phyloP scores from a whole-genome alignment of 1,140 invertebrate genomes.

The Semibalanus balanoides region DNA sequence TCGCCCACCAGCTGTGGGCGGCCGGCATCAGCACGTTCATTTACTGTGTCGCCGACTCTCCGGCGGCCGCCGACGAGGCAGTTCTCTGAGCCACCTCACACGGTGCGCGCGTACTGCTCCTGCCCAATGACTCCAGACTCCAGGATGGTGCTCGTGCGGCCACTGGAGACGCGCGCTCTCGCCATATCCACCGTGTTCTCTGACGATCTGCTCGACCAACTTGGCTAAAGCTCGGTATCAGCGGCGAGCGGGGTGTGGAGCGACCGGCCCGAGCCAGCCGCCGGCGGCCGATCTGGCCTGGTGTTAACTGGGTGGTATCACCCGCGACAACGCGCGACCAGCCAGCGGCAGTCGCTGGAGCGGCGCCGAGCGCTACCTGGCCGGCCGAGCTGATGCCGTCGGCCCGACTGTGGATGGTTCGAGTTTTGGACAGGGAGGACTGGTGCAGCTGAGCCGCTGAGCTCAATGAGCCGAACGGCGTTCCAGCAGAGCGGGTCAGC shows the following conservation, averaged over 20 bases:
- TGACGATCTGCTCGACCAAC: neutral
- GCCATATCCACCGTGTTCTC: neutral
- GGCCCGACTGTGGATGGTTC: slow-evolving; percentile 50
- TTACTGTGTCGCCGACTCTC: neutral
- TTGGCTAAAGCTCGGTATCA: neutral
- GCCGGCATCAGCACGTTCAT: neutral
- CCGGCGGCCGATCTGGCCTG: neutral
- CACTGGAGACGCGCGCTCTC: neutral
- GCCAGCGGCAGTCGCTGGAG: neutral
- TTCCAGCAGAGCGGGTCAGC: slow-evolving; percentile 30
- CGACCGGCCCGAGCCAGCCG: neutral
- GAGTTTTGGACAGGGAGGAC: neutral
- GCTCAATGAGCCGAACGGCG: slow-evolving; percentile 46
- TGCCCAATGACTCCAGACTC: neutral
- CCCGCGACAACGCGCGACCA: too few species aligned
- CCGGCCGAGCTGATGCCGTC: slow-evolving; percentile 44
- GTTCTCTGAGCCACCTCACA: neutral
- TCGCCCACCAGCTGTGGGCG: neutral
- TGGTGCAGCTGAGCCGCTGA: slow-evolving; percentile 48
- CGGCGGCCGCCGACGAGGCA: neutral
- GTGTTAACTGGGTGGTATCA: neutral
- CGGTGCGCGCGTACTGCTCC: neutral
- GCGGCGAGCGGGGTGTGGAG: neutral
- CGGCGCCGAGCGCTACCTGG: slow-evolving; percentile 39
- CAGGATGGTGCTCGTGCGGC: neutral